Evolutionary conservation across 2,797 vertebrate species (phyloP), one percentile per base, ranked within the genome.

Genomic region (Leptatherina wallacei): DNA sequence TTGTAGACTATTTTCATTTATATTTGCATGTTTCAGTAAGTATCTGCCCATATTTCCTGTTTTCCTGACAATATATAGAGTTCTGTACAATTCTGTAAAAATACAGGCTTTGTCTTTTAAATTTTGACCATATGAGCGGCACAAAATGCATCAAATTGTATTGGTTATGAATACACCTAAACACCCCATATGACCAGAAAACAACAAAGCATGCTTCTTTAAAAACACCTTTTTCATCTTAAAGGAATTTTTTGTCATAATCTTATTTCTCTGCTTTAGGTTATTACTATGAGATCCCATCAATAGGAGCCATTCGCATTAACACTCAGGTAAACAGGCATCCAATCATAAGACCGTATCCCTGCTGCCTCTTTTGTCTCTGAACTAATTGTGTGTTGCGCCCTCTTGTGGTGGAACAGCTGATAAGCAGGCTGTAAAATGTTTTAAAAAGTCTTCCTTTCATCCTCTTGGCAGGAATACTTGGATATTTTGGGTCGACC

Each of bases 251-350:
- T 8, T 3, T 67, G n/a, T 3, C 20, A 40, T 66, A 44, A 33
- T 58, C 22, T 0, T 33, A 0, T 65, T 16, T 73, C 9, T 82
- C 40, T 78, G 5, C 72, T 88, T 85, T 78, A 99, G 98, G 98
- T 54, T 99, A 98, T 89, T 99, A 97, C 89, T 99, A 99, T 90
- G 98, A 99, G 94, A 99, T 99, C 81, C 98, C 98, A 0, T 99
- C 98, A 24, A 99, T 98, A 87, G 98, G 98, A 73, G 98, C 98
- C 65, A 99, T 99, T 92, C 95, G 98, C 90, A 95, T 99, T 85
- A 99, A 99, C 89, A 99, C 92, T 68, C 92, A 93, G 90, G 92
- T 93, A 84, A 80, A 75, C 16, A 44, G 6, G 10, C 9, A 20
- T 42, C 22, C 13, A 63, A 4, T 33, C 20, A 22, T 2, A 2